A percentile compares a stretch with the other conserved stretches of the same genome.
Conservation (phyloP, 1,140 invertebrate genomes). For the Paracyclopina nana region DNA sequence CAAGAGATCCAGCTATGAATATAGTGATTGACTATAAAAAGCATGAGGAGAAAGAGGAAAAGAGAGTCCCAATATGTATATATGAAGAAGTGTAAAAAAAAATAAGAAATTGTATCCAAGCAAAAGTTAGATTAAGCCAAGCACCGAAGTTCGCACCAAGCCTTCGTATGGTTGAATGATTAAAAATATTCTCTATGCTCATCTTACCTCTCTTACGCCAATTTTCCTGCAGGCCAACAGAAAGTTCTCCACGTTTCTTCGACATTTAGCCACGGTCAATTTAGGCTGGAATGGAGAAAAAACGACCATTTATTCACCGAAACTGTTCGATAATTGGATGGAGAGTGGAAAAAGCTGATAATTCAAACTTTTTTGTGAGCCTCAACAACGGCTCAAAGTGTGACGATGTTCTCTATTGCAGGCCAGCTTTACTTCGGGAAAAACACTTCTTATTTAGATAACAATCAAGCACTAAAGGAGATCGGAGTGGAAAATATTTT, state of each 20-base stretch:
- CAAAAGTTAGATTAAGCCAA: background rate
- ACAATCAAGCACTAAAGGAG: background rate
- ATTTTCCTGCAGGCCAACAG: conserved; percentile 77
- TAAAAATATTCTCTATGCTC: background rate
- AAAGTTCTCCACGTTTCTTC: conserved; percentile 86
- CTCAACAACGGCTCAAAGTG: conserved; percentile 8
- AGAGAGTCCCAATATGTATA: background rate
- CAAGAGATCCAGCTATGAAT: no score
- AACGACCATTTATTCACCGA: conserved; percentile 19
- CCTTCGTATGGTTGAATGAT: background rate
- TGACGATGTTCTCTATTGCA: background rate
- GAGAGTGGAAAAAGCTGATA: conserved; percentile 2
- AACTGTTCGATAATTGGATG: conserved; percentile 9
- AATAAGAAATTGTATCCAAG: background rate
- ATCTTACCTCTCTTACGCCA: conserved; percentile 73
- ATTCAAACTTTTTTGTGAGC: conserved; percentile 15
- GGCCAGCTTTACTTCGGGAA: background rate
- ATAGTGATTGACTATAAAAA: no score
- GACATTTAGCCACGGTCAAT: conserved; percentile 72
- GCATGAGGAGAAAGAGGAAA: background rate
- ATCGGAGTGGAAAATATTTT: background rate
- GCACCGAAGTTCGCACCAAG: background rate
- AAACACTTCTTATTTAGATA: background rate
- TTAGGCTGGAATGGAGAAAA: conserved; percentile 49
- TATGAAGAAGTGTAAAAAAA: background rate